phyloP scores from a whole-genome alignment of 2,888 invertebrate species.

The Epistrophella euchroma region DNA sequence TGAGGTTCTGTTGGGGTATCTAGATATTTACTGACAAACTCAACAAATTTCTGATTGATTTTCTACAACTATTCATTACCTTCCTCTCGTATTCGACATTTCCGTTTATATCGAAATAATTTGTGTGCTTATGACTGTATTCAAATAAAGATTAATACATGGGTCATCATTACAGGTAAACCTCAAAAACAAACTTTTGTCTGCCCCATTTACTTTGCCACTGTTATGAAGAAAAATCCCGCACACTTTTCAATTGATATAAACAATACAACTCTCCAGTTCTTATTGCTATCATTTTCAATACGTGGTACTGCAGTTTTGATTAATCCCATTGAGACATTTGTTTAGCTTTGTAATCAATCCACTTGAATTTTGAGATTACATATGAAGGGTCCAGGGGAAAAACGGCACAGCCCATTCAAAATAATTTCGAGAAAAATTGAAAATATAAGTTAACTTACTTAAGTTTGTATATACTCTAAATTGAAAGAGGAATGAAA shows the following conservation, averaged over 20 bases:
- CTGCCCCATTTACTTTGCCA: neutral
- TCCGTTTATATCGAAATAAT: neutral
- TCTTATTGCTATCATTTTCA: slow-evolving; percentile 22
- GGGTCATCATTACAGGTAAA: neutral
- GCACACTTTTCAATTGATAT: neutral
- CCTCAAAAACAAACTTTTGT: neutral
- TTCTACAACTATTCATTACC: neutral
- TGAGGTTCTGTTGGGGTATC: no score
- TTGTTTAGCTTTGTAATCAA: neutral
- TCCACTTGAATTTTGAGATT: slow-evolving; percentile 4
- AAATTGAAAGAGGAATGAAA: no score
- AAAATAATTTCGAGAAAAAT: no score
- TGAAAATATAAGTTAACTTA: no score
- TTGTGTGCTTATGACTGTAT: neutral
- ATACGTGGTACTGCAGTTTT: neutral
- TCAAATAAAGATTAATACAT: neutral
- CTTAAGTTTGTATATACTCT: no score
- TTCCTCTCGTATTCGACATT: neutral
- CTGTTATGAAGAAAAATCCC: neutral
- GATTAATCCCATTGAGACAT: neutral
- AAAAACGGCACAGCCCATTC: no score
- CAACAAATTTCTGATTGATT: no score
- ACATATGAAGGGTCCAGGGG: no score
- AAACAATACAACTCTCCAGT: neutral
- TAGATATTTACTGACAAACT: no score